Conservation (phyloP, 2,797 vertebrate species). For the Enteromius mattozi region DNA sequence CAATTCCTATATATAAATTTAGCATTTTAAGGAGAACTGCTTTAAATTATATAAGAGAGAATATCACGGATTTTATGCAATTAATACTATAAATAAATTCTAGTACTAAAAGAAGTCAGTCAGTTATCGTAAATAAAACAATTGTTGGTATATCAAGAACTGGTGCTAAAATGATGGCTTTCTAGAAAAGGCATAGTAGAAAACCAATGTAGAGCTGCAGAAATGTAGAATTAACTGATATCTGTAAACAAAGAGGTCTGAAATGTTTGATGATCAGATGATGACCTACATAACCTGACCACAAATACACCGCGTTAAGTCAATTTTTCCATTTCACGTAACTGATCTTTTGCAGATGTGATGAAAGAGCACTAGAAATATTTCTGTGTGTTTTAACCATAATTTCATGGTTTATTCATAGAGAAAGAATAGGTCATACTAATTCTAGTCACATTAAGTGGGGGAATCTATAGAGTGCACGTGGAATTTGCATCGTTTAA, state of each 20-base stretch:
- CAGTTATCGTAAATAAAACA: background rate
- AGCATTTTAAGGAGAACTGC: background rate
- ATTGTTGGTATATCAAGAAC: background rate
- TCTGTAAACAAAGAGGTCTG: background rate
- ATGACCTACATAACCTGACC: conserved; percentile 9
- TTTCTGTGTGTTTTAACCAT: background rate
- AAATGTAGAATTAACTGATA: background rate
- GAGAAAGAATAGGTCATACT: background rate
- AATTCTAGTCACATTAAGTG: background rate
- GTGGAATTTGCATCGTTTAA: background rate
- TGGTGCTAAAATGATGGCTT: background rate
- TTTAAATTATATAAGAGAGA: background rate
- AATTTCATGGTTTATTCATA: background rate
- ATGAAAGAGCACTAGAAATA: background rate
- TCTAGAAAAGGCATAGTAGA: background rate
- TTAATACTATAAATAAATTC: background rate
- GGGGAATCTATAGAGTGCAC: background rate
- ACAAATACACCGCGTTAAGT: background rate
- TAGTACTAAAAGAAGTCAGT: background rate
- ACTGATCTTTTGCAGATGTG: background rate
- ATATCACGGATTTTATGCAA: background rate
- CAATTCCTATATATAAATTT: background rate
- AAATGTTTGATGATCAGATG: background rate
- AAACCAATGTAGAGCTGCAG: background rate
- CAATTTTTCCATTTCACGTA: background rate